Evolutionary conservation across 2,113 vertebrate genomes (phyloP).

Genomic region (Ranitomeya imitator): DNA sequence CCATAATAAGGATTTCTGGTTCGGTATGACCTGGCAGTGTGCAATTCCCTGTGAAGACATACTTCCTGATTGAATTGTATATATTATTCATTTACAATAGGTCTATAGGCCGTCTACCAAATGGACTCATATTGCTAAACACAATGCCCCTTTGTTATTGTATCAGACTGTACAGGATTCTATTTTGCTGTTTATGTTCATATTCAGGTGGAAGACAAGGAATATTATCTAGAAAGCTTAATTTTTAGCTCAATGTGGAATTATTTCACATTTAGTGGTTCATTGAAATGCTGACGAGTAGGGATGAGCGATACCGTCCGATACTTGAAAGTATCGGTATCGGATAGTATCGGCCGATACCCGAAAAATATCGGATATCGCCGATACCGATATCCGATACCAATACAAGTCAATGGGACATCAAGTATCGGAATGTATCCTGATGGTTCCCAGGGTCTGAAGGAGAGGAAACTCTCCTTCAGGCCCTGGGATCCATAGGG

Average conservation of each 20-base stretch:
- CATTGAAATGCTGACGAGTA: neutral
- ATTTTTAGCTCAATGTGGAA: neutral
- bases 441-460: too few relatives aligned
- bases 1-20: slow-evolving; percentile 31
- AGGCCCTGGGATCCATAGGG: too few relatives aligned
- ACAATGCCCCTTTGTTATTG: neutral
- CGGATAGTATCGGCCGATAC: too few relatives aligned
- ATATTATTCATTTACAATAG: slow-evolving; percentile 40
- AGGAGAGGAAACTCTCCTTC: too few relatives aligned
- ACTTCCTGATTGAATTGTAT: slow-evolving; percentile 33
- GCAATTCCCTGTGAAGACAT: slow-evolving; percentile 23
- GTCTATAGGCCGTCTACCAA: slow-evolving; percentile 12
- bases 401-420: too few relatives aligned
- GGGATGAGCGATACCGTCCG: too few relatives aligned
- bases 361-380: too few relatives aligned
- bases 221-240: neutral
- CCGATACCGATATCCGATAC: too few relatives aligned
- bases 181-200: slow-evolving; percentile 17
- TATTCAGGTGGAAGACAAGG: neutral
- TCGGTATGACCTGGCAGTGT: neutral
- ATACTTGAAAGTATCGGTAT: too few relatives aligned
- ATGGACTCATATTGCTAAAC: slow-evolving; percentile 38
- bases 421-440: too few relatives aligned
- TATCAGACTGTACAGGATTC: neutral
- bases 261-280: neutral